These are phyloP conservation scores for Ochotona princeps DNA, from an alignment of 2,113 vertebrate species.

Conservation along the genomic window DNA sequence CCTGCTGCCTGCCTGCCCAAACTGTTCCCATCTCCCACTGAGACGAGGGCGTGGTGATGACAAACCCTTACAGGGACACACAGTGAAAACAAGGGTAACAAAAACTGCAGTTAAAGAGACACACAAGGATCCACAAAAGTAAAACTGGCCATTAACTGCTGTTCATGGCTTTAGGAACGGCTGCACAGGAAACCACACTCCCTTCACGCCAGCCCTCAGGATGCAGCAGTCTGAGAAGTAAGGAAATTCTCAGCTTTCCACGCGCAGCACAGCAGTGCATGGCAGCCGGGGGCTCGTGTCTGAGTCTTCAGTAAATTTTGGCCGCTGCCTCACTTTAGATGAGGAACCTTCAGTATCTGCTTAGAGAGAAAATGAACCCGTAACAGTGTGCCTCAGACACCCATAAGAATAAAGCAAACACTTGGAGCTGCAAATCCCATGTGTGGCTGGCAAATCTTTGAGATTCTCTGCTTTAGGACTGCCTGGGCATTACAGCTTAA, in stretches of 20 bases:
- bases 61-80: background rate
- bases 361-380: background rate
- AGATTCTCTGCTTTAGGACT: background rate
- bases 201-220: background rate
- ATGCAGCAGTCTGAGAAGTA: constrained; percentile 9
- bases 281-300: background rate
- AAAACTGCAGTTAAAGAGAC: background rate
- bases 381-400: background rate
- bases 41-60: background rate
- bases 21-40: constrained; percentile 4
- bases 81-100: constrained; percentile 34
- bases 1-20: background rate
- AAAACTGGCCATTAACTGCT: background rate
- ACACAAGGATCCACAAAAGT: constrained; percentile 7
- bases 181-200: background rate
- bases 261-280: background rate
- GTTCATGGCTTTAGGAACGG: background rate
- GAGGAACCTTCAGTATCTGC: background rate
- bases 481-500: background rate
- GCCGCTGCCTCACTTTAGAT: background rate
- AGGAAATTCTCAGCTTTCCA: constrained; percentile 2
- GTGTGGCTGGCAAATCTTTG: background rate
- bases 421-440: background rate
- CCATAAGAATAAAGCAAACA: background rate
- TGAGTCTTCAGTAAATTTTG: constrained; percentile 16